These are phyloP conservation scores for Streblospio benedicti DNA, from an alignment of 1,140 invertebrate genomes.

Conservation along the genomic window DNA sequence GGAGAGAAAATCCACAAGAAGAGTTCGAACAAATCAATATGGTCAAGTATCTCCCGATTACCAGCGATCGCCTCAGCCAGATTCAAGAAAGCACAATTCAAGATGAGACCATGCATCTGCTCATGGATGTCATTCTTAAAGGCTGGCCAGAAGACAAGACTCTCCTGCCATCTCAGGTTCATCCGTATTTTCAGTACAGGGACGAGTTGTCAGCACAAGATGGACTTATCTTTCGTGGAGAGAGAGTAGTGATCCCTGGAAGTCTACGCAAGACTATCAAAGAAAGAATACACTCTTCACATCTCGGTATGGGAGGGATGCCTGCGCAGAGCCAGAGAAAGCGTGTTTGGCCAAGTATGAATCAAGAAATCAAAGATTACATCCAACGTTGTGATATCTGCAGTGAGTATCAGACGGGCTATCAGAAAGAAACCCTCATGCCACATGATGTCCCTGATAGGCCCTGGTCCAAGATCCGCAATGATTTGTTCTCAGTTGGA, in stretches of 20 bases:
- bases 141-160: conserved; percentile 41
- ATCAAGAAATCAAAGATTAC: conserved; percentile 43
- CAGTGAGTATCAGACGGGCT: conserved; percentile 24
- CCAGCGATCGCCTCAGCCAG: too few species aligned
- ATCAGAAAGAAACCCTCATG: not conserved
- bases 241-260: too few species aligned
- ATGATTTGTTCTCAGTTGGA: not conserved
- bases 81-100: too few species aligned
- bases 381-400: conserved; percentile 42
- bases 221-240: conserved; percentile 35
- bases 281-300: conserved; percentile 39
- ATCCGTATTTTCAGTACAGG: conserved; percentile 32
- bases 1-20: too few species aligned
- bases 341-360: conserved; percentile 46
- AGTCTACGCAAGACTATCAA: conserved; percentile 33
- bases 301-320: conserved; percentile 46
- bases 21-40: too few species aligned
- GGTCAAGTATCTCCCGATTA: too few species aligned
- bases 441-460: not conserved
- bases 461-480: not conserved
- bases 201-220: too few species aligned
- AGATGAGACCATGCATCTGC: too few species aligned
- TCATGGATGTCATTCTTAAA: too few species aligned
- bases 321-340: conserved; percentile 34
- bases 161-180: conserved; percentile 21